Conservation (phyloP, 2,888 invertebrate species). For the Drosophila aldrichi region DNA sequence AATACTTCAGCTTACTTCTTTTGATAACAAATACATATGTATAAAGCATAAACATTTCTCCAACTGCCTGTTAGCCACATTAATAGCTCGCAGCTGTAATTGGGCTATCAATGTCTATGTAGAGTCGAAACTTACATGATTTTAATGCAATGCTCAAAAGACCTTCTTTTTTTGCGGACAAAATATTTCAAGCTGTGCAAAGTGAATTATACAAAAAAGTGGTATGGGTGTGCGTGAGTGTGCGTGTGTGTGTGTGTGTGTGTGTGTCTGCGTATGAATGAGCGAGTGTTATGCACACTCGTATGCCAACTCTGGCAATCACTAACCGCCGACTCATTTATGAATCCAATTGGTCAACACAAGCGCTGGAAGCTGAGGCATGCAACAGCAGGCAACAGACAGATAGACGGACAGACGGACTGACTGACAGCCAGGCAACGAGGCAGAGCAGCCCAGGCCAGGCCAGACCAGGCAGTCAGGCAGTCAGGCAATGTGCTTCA, state of each 20-base stretch:
- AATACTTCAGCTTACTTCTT: no score
- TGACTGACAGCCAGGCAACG: neutral
- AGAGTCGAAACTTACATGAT: conserved; percentile 25
- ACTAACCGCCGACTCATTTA: conserved; percentile 69
- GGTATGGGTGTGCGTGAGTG: neutral
- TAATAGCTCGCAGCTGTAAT: no score
- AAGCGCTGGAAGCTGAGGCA: conserved; percentile 4
- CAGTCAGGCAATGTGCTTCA: conserved; percentile 35
- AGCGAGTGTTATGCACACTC: conserved; percentile 22
- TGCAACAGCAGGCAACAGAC: conserved; percentile 19
- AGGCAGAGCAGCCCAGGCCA: neutral
- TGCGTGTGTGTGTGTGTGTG: neutral
- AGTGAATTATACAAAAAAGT: conserved; percentile 50
- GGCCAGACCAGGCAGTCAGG: conserved; percentile 21
- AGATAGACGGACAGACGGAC: neutral
- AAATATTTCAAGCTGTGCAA: conserved; percentile 53
- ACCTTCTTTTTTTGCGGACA: conserved; percentile 25
- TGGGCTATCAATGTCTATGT: conserved; percentile 28
- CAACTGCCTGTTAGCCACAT: neutral
- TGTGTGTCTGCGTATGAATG: conserved; percentile 42
- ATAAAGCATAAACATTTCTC: no score
- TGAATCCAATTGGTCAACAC: conserved; percentile 68
- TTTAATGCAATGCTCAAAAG: conserved; percentile 40
- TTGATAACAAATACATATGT: no score
- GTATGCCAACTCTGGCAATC: conserved; percentile 63